Conservation (phyloP, 2,113 vertebrate species). For the Oncorhynchus mykiss region DNA sequence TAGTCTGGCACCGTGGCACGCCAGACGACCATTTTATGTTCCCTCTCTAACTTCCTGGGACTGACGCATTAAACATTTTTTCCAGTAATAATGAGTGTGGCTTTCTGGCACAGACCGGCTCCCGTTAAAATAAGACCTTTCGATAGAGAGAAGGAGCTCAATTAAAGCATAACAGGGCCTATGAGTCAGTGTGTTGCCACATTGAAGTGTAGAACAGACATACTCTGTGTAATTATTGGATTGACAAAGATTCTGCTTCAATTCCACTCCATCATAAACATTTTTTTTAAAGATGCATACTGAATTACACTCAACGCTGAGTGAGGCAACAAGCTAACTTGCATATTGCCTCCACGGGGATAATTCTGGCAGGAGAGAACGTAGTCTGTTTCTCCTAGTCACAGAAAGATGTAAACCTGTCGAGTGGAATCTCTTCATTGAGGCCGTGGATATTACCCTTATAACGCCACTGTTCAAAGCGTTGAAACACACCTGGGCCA, state of each 20-base stretch:
- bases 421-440: constrained; percentile 6
- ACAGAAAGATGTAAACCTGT: constrained; percentile 8
- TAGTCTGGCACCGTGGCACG: background rate
- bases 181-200: background rate
- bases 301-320: background rate
- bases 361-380: background rate
- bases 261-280: background rate
- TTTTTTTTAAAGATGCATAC: too few relatives aligned
- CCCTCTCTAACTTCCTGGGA: constrained; percentile 4
- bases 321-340: background rate
- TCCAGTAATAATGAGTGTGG: constrained; percentile 47
- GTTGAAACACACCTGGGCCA: constrained; percentile 14
- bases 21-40: constrained; percentile 18
- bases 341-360: background rate
- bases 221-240: background rate
- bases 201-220: background rate
- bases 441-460: background rate
- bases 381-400: background rate
- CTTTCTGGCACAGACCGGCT: constrained; percentile 32
- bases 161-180: constrained; percentile 11
- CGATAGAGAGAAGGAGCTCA: constrained; percentile 9
- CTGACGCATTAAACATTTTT: constrained; percentile 49
- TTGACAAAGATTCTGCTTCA: background rate
- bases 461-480: background rate
- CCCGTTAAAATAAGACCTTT: constrained; percentile 14